Base-by-base conservation (phyloP, 2,888 invertebrate genomes). In the Parnassius mnemosyne region DNA sequence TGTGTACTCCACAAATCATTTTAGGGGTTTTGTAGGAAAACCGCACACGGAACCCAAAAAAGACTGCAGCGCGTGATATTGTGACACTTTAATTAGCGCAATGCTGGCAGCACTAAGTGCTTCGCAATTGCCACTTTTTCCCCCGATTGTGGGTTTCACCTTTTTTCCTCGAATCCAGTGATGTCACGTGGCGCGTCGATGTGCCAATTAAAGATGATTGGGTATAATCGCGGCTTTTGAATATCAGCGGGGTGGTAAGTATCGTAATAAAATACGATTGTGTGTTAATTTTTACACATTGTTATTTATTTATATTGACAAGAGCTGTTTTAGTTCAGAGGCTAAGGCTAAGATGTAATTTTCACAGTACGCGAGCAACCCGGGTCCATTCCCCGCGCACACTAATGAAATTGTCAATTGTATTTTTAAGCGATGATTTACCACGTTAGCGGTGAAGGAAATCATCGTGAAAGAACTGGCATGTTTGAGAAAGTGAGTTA, bases 61-160 rank as follows among this genome's bases (percentile, higher is more conserved):
- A 72, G 69, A 71, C 71, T 69, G 71, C 72, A 71, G 64, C 68
- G 70, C 69, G 75, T 69, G 72, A 72, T 74, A 74, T 72, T 74
- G 77, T 77, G 70, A 77, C 75, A 78, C 79, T 76, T 84, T 86
- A 86, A 86, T 86, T 86, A 85, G 83, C 73, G 77, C 75, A 71
- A 71, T 75, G 71, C 76, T 77, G 69, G 76, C 76, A 79, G 76
- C 76, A 77, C 74, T 67, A 69, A 81, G 80, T 78, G 79, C 77
- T 72, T 70, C 77, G 79, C 76, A 80, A 84, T 83, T 84, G 83
- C 79, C 84, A 83, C 84, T 84, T 81, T 77, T 72, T 73, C 71
- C 71, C 72, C 68, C 68, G 70, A 73, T 74, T 75, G 76, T 74
- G 71, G 69, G 68, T 69, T 67, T 70, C 74, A 74, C 73, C 72